Percentiles rank a stretch among this genome's conserved stretches.
Evolutionary conservation across 2,797 vertebrate genomes (phyloP).

Genomic region (Mormyrus hasselquistii): DNA sequence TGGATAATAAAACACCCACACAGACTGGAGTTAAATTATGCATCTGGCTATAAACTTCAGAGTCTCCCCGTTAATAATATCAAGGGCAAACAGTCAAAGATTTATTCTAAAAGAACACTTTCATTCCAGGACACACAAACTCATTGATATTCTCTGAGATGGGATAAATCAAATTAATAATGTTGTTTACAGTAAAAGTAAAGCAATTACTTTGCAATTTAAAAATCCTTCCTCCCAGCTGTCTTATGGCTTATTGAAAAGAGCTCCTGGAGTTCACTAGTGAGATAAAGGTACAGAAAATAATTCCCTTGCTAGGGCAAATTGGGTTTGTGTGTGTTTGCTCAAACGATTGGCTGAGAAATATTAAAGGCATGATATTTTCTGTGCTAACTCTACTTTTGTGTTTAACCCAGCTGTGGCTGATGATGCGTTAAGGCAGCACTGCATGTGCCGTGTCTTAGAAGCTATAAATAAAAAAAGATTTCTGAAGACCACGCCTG

Average conservation of each 20-base stretch:
- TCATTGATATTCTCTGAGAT: not conserved
- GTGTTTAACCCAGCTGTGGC: not conserved
- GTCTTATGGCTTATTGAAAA: not conserved
- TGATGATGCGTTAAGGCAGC: not conserved
- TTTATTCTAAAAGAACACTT: not conserved
- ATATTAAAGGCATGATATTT: not conserved
- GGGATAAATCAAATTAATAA: constrained; percentile 12
- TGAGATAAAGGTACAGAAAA: not conserved
- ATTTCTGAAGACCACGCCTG: not conserved
- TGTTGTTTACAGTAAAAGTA: not conserved
- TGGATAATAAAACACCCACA: not conserved
- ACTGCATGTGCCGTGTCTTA: not conserved
- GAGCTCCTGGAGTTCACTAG: not conserved
- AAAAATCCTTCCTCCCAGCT: not conserved
- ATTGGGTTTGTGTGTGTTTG: constrained; percentile 3
- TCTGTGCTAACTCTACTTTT: not conserved
- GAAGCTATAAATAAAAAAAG: not conserved
- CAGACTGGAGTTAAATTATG: not conserved
- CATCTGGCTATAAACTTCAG: not conserved
- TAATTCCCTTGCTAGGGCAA: not conserved
- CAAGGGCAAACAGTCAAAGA: not conserved
- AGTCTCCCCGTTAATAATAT: not conserved
- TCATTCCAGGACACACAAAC: not conserved
- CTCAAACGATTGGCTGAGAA: not conserved
- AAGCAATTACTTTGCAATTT: constrained; percentile 7